Evolutionary conservation across 2,888 invertebrate species (phyloP).

Genomic region (Chromoteleia sp.): DNA sequence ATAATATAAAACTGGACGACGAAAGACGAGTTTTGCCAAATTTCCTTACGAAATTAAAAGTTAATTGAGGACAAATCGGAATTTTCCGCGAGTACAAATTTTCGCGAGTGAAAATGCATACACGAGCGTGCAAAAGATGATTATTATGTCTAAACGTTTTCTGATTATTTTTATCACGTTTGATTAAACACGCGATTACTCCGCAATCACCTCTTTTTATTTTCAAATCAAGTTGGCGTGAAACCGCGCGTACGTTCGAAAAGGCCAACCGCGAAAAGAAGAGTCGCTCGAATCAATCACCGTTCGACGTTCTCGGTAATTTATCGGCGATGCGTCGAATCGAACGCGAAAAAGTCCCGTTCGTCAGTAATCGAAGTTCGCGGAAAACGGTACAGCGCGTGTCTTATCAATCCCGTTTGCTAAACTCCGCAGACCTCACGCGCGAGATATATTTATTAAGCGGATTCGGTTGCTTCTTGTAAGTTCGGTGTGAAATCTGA

Average conservation of each 20-base stretch:
- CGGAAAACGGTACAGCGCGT: neutral
- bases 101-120: too few species aligned
- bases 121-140: too few species aligned
- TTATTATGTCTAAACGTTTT: neutral
- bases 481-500: conserved; percentile 2
- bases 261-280: neutral
- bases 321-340: neutral
- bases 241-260: neutral
- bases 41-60: too few species aligned
- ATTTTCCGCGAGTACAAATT: too few species aligned
- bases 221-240: neutral
- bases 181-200: conserved; percentile 1
- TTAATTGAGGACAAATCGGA: too few species aligned
- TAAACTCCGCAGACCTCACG: neutral
- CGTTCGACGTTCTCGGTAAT: neutral
- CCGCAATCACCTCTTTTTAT: neutral
- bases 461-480: conserved; percentile 5
- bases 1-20: too few species aligned
- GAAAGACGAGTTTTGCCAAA: too few species aligned
- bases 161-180: conserved; percentile 7
- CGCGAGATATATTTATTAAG: conserved; percentile 4
- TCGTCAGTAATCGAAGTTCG: neutral
- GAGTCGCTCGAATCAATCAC: neutral
- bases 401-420: neutral
- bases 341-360: neutral